These are phyloP conservation scores for Drosophila micromelanica DNA, from an alignment of 1,140 invertebrate species.

Conservation along the genomic window DNA sequence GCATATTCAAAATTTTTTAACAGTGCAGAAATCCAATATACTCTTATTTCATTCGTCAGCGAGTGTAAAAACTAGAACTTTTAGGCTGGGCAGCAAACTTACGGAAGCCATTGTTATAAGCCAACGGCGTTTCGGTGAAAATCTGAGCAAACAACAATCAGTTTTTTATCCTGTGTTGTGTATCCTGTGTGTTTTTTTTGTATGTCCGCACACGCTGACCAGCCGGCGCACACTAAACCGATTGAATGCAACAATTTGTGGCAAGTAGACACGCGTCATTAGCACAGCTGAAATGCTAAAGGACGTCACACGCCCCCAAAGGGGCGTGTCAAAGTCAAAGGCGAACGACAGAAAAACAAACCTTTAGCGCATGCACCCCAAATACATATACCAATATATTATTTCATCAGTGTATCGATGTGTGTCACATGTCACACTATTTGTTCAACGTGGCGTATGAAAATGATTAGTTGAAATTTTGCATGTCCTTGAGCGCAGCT, in stretches of 20 bases:
- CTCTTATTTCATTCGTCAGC: too few species aligned
- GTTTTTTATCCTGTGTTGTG: slow-evolving; percentile 8
- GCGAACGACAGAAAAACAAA: slow-evolving; percentile 19
- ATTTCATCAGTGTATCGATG: neutral
- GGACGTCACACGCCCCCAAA: neutral
- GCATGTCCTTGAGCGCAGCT: slow-evolving; percentile 65
- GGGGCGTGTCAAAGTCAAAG: slow-evolving; percentile 31
- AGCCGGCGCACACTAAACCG: slow-evolving; percentile 46
- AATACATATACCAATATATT: neutral
- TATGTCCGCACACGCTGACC: slow-evolving; percentile 58
- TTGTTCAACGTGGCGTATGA: slow-evolving; percentile 37
- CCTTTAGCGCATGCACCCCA: slow-evolving; percentile 13
- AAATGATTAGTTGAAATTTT: slow-evolving; percentile 37
- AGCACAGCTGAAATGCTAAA: slow-evolving; percentile 3
- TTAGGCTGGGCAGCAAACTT: slow-evolving; percentile 6
- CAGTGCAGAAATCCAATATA: too few species aligned
- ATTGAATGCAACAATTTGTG: slow-evolving; percentile 68
- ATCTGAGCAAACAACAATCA: neutral
- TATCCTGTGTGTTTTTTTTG: neutral
- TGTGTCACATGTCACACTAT: neutral
- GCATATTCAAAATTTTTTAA: too few species aligned
- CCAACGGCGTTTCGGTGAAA: neutral
- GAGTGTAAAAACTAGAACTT: too few species aligned
- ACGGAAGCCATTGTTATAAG: slow-evolving; percentile 24
- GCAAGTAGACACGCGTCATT: slow-evolving; percentile 39